Evolutionary conservation across 2,113 vertebrate genomes (phyloP).

Genomic region (Glaucidium brasilianum): DNA sequence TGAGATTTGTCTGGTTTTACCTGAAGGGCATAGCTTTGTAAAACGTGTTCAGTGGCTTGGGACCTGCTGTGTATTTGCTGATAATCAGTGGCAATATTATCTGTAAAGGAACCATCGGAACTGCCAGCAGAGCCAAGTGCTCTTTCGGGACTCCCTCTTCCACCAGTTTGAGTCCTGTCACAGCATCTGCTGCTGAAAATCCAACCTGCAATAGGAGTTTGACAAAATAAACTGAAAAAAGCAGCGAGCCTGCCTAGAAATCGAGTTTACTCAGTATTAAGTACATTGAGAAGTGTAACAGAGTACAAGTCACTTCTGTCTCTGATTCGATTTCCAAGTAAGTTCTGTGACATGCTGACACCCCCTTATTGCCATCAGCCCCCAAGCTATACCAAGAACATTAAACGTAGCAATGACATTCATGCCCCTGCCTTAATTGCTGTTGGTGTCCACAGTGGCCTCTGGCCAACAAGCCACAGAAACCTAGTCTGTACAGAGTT

Average conservation of each 20-base stretch:
- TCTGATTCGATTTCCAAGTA: not conserved
- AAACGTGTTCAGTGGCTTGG: conserved; percentile 89
- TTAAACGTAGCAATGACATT: accelerated
- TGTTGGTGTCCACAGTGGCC: accelerated
- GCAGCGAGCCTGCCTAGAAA: not conserved
- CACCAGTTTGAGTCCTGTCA: conserved; percentile 94
- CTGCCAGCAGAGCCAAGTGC: conserved; percentile 91
- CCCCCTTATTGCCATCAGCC: not conserved
- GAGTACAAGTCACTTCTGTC: not conserved
- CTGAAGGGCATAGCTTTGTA: conserved; percentile 97
- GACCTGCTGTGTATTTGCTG: conserved; percentile 97
- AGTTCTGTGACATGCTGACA: not conserved
- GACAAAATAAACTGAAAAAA: not conserved
- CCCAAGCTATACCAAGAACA: not conserved
- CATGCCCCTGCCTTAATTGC: not conserved
- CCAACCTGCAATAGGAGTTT: conserved; percentile 80
- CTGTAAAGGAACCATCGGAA: conserved; percentile 97
- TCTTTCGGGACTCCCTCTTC: conserved; percentile 97
- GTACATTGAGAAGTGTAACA: not conserved
- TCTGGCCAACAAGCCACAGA: not conserved
- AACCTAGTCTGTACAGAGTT: not conserved
- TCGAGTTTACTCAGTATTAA: not conserved
- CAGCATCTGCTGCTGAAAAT: conserved; percentile 94
- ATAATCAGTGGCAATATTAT: conserved; percentile 92
- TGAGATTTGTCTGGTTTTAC: conserved; percentile 47